A percentile compares a stretch with the other conserved stretches of the same genome.
phyloP scores from a whole-genome alignment of 2,113 vertebrate genomes.

The Cebus imitator region DNA sequence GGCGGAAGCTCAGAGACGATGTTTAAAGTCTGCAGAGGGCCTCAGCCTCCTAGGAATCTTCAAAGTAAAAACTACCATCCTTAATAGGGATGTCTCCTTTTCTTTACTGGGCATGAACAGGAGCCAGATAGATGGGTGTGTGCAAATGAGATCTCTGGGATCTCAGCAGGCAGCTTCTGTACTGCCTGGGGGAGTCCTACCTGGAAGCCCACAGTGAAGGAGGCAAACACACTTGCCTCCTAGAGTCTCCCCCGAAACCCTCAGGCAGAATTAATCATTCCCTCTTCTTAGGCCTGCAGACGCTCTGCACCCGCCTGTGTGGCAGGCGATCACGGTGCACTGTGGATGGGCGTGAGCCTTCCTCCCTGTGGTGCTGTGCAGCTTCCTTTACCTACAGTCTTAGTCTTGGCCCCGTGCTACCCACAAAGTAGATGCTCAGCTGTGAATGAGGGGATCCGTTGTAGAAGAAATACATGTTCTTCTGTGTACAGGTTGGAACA shows the following conservation, averaged over 20 bases:
- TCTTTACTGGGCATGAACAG: not conserved
- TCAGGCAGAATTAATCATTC: not conserved
- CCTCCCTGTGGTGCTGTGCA: not conserved
- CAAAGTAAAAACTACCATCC: not conserved
- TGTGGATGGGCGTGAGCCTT: not conserved
- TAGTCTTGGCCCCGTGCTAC: not conserved
- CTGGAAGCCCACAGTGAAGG: not conserved
- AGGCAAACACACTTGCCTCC: not conserved
- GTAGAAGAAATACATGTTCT: conserved; percentile 9
- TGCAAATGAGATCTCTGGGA: not conserved
- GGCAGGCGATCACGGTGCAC: not conserved
- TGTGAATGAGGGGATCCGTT: conserved; percentile 52
- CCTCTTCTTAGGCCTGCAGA: not conserved
- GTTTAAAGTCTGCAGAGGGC: not conserved
- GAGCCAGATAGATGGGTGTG: not conserved
- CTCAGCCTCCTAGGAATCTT: not conserved
- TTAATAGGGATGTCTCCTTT: not conserved
- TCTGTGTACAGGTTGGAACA: not conserved
- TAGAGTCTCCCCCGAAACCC: not conserved
- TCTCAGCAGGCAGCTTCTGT: not conserved
- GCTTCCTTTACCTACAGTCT: not conserved
- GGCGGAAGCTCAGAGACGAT: not conserved
- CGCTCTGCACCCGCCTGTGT: fast-evolving
- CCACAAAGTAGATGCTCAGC: conserved; percentile 47
- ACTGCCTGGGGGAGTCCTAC: not conserved